A percentile compares a stretch with the other conserved stretches of the same genome.
phyloP scores from a whole-genome alignment of 2,888 invertebrate species.

The Drosophila macrospina region DNA sequence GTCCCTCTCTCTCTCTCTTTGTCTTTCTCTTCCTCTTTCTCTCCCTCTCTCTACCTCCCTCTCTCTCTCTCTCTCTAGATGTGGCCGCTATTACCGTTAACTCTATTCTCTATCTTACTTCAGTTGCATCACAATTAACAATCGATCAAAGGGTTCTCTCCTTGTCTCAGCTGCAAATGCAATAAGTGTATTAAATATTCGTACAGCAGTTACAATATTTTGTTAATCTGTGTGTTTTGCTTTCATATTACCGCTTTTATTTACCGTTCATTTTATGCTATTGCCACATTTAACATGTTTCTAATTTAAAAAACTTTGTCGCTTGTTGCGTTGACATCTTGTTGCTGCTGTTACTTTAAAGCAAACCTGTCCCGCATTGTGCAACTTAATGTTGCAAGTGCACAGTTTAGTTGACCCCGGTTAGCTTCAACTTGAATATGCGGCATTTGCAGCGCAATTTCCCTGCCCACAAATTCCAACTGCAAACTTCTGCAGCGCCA shows the following conservation, averaged over 20 bases:
- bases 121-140: too few relatives aligned
- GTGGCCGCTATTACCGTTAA: too few relatives aligned
- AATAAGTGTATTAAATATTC: not conserved
- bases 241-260: constrained; percentile 39
- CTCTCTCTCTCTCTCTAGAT: too few relatives aligned
- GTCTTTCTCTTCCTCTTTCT: not conserved
- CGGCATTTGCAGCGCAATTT: constrained; percentile 54
- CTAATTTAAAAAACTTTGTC: constrained; percentile 51
- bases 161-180: too few relatives aligned
- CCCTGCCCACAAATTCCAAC: not conserved
- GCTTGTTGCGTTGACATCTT: constrained; percentile 45
- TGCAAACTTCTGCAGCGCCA: too few relatives aligned
- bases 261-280: constrained; percentile 61
- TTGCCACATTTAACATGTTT: constrained; percentile 35
- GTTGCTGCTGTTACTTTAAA: constrained; percentile 33
- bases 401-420: constrained; percentile 1
- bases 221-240: not conserved
- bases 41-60: not conserved
- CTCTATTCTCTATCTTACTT: too few relatives aligned
- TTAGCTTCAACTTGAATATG: too few relatives aligned
- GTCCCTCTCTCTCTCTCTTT: constrained; percentile 30
- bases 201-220: not conserved
- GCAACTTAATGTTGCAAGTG: not conserved
- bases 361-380: not conserved
- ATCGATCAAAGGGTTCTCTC: too few relatives aligned